Percentiles rank a stretch among this genome's conserved stretches.
These are phyloP conservation scores for Xanthorhoe spadicearia DNA, from an alignment of 2,888 invertebrate genomes.

Conservation along the genomic window DNA sequence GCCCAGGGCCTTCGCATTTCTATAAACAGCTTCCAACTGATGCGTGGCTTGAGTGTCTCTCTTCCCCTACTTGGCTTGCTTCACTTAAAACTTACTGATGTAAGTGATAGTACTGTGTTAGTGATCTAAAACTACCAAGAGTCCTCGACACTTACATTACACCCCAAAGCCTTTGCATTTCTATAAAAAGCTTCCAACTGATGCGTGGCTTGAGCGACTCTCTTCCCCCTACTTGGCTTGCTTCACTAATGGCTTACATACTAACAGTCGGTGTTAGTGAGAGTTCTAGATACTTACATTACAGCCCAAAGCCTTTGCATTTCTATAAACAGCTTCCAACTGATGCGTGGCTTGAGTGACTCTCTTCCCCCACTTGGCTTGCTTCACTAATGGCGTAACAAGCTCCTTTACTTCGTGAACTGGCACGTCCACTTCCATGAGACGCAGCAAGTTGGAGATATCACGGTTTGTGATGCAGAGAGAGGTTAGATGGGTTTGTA, in stretches of 20 bases:
- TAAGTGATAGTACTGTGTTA: too few relatives aligned
- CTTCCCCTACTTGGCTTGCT: slow-evolving; percentile 87
- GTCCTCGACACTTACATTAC: slow-evolving; percentile 83
- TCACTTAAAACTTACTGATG: too few relatives aligned
- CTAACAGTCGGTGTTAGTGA: slow-evolving; percentile 60
- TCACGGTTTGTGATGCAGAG: slow-evolving; percentile 88
- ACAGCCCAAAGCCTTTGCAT: slow-evolving; percentile 90
- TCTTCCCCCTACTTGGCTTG: slow-evolving; percentile 87
- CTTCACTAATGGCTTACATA: slow-evolving; percentile 88
- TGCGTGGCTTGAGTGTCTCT: slow-evolving; percentile 88
- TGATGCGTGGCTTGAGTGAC: slow-evolving; percentile 90
- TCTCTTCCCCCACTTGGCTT: slow-evolving; percentile 87
- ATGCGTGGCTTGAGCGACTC: slow-evolving; percentile 88
- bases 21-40: slow-evolving; percentile 90
- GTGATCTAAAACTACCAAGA: too few relatives aligned
- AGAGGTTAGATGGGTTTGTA: slow-evolving; percentile 88
- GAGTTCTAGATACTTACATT: slow-evolving; percentile 80
- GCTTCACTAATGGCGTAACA: slow-evolving; percentile 87
- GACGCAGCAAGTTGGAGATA: slow-evolving; percentile 85
- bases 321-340: slow-evolving; percentile 88
- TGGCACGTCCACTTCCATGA: slow-evolving; percentile 87
- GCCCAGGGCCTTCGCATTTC: slow-evolving; percentile 89
- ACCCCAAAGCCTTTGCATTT: slow-evolving; percentile 89
- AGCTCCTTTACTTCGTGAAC: slow-evolving; percentile 84
- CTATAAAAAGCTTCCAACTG: slow-evolving; percentile 90